Conservation (phyloP, 2,888 invertebrate genomes). For the Stegophylla sp. region DNA sequence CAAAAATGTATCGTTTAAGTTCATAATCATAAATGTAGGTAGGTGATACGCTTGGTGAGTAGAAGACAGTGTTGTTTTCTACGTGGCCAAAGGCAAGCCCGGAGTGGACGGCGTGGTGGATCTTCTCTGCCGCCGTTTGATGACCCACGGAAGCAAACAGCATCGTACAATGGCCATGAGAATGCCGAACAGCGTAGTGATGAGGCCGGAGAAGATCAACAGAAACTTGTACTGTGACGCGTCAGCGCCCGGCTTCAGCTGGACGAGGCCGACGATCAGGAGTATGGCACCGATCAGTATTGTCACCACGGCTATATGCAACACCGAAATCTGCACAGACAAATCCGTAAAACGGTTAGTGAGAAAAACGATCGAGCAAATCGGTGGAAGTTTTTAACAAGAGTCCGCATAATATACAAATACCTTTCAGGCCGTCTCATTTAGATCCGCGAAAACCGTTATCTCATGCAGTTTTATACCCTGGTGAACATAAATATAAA, state of each 20-base stretch:
- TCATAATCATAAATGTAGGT: neutral
- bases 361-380: neutral
- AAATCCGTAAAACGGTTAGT: conserved; percentile 19
- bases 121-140: conserved; percentile 56
- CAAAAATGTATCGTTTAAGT: neutral
- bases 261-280: conserved; percentile 78
- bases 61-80: neutral
- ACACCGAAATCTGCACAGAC: conserved; percentile 71
- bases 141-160: conserved; percentile 68
- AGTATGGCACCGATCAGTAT: conserved; percentile 77
- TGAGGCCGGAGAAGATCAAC: conserved; percentile 73
- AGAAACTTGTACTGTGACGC: conserved; percentile 76
- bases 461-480: conserved; percentile 51
- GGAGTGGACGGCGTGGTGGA: conserved; percentile 51
- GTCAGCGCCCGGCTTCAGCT: conserved; percentile 78
- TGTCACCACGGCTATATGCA: conserved; percentile 78
- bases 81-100: conserved; percentile 32
- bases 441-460: conserved; percentile 18
- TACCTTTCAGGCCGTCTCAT: conserved; percentile 27
- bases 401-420: conserved; percentile 1
- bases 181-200: conserved; percentile 72
- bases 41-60: neutral
- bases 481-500: conserved; percentile 47
- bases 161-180: conserved; percentile 73
- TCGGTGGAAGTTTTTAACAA: neutral